phyloP scores from a whole-genome alignment of 2,888 invertebrate genomes.

The Charanyca ferruginea region DNA sequence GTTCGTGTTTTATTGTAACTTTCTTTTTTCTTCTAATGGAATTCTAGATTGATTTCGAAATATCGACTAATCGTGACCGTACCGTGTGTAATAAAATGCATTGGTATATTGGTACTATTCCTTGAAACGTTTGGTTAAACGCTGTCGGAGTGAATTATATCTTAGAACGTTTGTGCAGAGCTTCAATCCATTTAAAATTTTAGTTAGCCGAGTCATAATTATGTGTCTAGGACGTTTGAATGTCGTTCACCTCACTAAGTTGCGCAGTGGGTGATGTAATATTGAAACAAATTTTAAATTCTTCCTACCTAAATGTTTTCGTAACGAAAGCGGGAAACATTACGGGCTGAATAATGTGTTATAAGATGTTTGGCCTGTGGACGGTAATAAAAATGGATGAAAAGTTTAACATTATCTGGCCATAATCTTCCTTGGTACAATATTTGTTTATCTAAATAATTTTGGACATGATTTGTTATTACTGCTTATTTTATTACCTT shows the following conservation, averaged over 20 bases:
- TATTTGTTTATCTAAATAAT: background rate
- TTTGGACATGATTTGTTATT: background rate
- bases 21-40: background rate
- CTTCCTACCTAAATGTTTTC: constrained; percentile 3
- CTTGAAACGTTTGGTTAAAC: constrained; percentile 28
- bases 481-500: background rate
- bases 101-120: background rate
- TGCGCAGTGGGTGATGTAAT: constrained; percentile 40
- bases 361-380: background rate
- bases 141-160: constrained; percentile 27
- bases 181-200: constrained; percentile 22
- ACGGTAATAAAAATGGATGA: background rate
- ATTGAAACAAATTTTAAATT: background rate
- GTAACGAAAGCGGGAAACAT: background rate
- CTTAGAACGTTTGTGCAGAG: constrained; percentile 11
- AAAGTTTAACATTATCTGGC: background rate
- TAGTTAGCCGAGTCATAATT: constrained; percentile 17
- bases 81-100: background rate
- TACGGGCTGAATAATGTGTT: no score
- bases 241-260: constrained; percentile 41
- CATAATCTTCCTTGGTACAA: background rate
- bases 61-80: background rate
- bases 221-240: constrained; percentile 21
- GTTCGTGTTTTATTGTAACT: background rate
- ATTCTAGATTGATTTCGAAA: constrained; percentile 3